Conservation (phyloP, 2,888 invertebrate species). For the Ophraella communa region DNA sequence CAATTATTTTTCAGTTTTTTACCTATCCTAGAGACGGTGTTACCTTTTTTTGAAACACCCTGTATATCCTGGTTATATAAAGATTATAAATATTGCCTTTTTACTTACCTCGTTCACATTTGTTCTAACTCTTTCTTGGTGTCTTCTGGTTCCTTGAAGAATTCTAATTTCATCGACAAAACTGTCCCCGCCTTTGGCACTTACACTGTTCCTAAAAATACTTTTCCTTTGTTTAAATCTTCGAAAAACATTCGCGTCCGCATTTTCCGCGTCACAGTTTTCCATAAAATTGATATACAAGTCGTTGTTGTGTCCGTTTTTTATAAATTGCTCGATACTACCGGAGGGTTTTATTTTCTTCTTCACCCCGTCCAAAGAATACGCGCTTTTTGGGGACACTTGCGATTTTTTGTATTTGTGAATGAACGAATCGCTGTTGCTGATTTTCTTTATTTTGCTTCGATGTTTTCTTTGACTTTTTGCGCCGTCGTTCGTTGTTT, state of each 20-base stretch:
- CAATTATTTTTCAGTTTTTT: too few relatives aligned
- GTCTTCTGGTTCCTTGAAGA: conserved; percentile 46
- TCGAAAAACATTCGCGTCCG: conserved; percentile 47
- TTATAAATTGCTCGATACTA: conserved; percentile 46
- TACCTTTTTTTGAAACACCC: too few relatives aligned
- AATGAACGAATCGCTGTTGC: conserved; percentile 49
- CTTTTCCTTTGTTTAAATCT: conserved; percentile 37
- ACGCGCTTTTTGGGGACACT: conserved; percentile 47
- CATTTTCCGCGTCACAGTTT: conserved; percentile 49
- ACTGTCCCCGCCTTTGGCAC: conserved; percentile 39
- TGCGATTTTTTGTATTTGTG: conserved; percentile 49
- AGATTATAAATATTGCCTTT: too few relatives aligned
- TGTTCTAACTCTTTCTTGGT: conserved; percentile 50
- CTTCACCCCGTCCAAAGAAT: conserved; percentile 44
- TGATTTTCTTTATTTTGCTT: conserved; percentile 42
- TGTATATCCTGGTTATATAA: too few relatives aligned
- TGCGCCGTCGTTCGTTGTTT: conserved; percentile 37
- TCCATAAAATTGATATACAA: conserved; percentile 54
- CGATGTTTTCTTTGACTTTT: conserved; percentile 32
- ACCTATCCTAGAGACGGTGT: too few relatives aligned
- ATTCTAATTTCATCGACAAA: conserved; percentile 45
- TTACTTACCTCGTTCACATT: conserved; percentile 54
- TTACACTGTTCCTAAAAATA: conserved; percentile 39
- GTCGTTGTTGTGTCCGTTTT: conserved; percentile 49
- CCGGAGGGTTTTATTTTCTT: conserved; percentile 42